Conservation (phyloP, 2,113 vertebrate genomes). For the Equus quagga region DNA sequence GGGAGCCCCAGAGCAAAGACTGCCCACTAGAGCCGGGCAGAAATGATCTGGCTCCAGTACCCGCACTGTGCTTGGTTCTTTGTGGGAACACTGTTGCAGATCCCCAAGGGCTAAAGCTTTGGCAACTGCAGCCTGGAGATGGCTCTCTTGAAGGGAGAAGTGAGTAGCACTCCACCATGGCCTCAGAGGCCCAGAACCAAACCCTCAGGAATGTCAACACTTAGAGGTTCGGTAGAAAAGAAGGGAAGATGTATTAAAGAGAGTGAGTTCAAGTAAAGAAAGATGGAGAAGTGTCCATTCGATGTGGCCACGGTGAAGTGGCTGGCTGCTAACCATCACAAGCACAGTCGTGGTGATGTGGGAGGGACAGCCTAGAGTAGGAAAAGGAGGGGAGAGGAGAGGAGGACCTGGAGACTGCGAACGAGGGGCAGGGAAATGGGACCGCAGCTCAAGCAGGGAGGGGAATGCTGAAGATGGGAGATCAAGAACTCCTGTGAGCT, state of each 20-base stretch:
- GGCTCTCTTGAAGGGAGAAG: neutral
- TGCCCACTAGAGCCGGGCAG: neutral
- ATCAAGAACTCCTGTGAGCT: neutral
- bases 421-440: neutral
- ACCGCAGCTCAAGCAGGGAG: rapidly evolving
- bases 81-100: neutral
- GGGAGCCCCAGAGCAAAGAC: neutral
- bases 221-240: neutral
- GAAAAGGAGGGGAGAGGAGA: neutral
- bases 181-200: neutral
- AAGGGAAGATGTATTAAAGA: neutral
- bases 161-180: neutral
- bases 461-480: rapidly evolving
- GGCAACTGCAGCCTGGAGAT: neutral
- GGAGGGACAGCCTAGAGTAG: neutral
- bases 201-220: neutral
- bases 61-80: too few relatives aligned
- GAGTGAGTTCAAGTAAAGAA: neutral
- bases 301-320: neutral
- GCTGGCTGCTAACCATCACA: too few relatives aligned
- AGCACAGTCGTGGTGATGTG: neutral
- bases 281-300: neutral
- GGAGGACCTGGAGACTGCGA: neutral
- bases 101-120: too few relatives aligned
- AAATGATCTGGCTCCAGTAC: too few relatives aligned